Percentiles rank a stretch among this genome's conserved stretches.
These are phyloP conservation scores for Sarcophaga caerulescens DNA, from an alignment of 2,888 invertebrate species.

Conservation along the genomic window DNA sequence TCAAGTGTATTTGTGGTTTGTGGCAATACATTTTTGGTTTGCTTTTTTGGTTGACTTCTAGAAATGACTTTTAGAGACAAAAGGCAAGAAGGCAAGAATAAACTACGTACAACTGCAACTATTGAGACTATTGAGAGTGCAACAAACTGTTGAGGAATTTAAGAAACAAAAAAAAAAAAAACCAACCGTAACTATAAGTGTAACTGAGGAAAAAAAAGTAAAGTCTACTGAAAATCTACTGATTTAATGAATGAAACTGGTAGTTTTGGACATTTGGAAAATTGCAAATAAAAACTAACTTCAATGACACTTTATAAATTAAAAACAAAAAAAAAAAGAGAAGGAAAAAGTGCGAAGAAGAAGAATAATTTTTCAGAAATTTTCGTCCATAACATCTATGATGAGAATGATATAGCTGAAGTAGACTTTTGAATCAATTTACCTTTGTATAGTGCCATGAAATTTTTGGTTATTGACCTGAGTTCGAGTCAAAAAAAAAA, in stretches of 20 bases:
- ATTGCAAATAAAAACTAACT: constrained; percentile 18
- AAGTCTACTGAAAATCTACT: background rate
- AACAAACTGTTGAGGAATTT: constrained; percentile 6
- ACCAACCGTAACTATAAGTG: background rate
- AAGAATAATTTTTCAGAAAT: background rate
- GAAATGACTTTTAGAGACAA: constrained; percentile 3
- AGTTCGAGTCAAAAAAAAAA: background rate
- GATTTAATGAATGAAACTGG: constrained; percentile 14
- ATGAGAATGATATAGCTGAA: background rate
- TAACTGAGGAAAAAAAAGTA: background rate
- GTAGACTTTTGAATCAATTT: background rate
- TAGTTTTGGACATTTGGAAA: constrained; percentile 18
- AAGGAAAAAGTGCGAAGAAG: background rate
- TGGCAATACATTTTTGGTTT: background rate
- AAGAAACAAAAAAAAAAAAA: background rate
- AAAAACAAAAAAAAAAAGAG: constrained; percentile 4
- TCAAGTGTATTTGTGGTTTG: constrained; percentile 33
- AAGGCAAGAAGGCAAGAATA: background rate
- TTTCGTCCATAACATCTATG: background rate
- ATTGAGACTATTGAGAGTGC: constrained; percentile 13
- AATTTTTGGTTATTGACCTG: constrained; percentile 4
- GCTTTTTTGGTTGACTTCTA: constrained; percentile 1
- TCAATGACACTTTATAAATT: constrained; percentile 46
- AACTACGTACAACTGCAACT: background rate
- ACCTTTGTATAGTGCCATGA: background rate